Percentiles rank a stretch among this genome's conserved stretches.
These are phyloP conservation scores for Ataeniobius toweri DNA, from an alignment of 2,797 vertebrate species.

Conservation along the genomic window DNA sequence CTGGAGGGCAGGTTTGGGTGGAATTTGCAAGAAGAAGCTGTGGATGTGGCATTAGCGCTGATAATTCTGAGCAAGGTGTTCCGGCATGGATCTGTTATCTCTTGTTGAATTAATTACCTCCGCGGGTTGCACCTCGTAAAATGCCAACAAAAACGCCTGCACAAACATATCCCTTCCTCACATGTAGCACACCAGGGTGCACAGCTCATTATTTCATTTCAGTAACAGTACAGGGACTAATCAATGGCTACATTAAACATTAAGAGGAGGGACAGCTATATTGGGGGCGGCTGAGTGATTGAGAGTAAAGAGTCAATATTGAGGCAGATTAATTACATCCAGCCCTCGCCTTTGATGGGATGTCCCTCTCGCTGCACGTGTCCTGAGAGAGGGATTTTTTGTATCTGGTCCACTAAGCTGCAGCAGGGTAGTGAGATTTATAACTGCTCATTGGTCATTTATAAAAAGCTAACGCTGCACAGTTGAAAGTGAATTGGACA, in stretches of 20 bases:
- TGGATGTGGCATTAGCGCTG: conserved; percentile 52
- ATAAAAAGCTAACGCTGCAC: conserved; percentile 70
- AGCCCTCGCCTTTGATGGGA: conserved; percentile 58
- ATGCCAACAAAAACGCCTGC: background rate
- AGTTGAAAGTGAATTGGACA: conserved; percentile 64
- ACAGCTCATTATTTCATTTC: conserved; percentile 79
- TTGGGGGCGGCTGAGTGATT: conserved; percentile 64
- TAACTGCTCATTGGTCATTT: conserved; percentile 62
- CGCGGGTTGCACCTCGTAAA: conserved; percentile 1
- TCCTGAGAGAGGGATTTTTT: conserved; percentile 66
- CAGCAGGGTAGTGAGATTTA: conserved; percentile 62
- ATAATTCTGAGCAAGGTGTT: conserved; percentile 63
- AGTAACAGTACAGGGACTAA: conserved; percentile 70
- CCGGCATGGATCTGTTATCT: conserved; percentile 49
- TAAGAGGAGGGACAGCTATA: conserved; percentile 79
- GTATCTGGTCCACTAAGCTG: conserved; percentile 54
- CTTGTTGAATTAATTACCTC: conserved; percentile 16
- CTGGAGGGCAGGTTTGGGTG: background rate
- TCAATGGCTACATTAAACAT: conserved; percentile 82
- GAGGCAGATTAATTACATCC: conserved; percentile 80
- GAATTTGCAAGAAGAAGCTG: conserved; percentile 29
- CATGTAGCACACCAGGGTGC: conserved; percentile 41
- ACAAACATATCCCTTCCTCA: conserved; percentile 7
- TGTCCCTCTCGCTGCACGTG: conserved; percentile 56
- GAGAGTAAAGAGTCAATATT: conserved; percentile 78